Conservation (phyloP, 1,140 invertebrate species). For the Saxidomus purpurata region DNA sequence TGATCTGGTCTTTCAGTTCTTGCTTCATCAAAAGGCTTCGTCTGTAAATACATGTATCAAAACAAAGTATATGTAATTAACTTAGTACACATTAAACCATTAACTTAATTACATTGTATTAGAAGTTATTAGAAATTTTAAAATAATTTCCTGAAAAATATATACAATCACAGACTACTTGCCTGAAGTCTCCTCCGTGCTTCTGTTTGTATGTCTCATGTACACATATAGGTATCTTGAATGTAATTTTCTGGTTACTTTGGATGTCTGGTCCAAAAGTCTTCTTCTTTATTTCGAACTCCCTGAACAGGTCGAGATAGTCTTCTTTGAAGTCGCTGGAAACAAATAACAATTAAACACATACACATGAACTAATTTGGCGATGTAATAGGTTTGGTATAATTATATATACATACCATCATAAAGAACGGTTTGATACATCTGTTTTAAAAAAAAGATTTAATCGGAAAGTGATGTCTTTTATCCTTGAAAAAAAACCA, state of each 20-base stretch:
- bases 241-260: not conserved
- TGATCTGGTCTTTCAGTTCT: constrained; percentile 30
- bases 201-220: not conserved
- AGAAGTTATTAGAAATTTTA: no score
- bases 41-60: constrained; percentile 12
- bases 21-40: constrained; percentile 32
- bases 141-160: no score
- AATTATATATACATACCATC: no score
- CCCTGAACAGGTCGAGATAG: not conserved
- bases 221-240: not conserved
- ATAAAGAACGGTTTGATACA: no score
- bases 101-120: no score
- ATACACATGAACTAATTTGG: not conserved
- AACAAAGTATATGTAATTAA: not conserved
- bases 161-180: no score
- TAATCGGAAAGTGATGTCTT: no score
- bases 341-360: not conserved
- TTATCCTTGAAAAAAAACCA: not conserved
- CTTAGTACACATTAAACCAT: no score
- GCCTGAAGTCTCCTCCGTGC: not conserved
- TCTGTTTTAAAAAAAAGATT: no score
- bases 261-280: not conserved
- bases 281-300: constrained; percentile 43
- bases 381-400: no score
- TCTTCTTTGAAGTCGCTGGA: constrained; percentile 12